These are phyloP conservation scores for Naja naja DNA, from an alignment of 2,113 vertebrate genomes.

Conservation along the genomic window DNA sequence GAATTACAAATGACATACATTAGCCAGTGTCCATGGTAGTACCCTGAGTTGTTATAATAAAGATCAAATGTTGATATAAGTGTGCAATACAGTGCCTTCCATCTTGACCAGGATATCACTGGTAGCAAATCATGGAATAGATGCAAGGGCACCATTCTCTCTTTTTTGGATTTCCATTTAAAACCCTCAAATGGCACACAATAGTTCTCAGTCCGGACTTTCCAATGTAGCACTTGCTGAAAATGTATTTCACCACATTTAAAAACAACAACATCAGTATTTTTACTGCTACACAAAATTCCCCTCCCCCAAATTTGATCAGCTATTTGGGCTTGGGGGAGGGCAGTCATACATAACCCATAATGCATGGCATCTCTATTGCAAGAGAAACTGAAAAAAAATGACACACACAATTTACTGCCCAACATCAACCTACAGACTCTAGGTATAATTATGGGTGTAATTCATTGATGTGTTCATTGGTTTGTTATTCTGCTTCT, in stretches of 20 bases:
- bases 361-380: slow-evolving; percentile 22
- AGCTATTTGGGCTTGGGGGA: slow-evolving; percentile 40
- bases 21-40: background rate
- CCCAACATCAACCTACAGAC: slow-evolving; percentile 13
- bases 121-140: background rate
- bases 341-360: slow-evolving; percentile 7
- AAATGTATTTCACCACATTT: slow-evolving; percentile 14
- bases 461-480: slow-evolving; percentile 14
- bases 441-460: background rate
- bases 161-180: background rate
- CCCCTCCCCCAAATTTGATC: slow-evolving; percentile 23
- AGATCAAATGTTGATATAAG: background rate
- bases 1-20: background rate
- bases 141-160: background rate
- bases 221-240: background rate
- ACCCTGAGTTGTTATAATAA: background rate
- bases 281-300: background rate
- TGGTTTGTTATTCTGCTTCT: background rate
- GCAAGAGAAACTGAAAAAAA: slow-evolving; percentile 13
- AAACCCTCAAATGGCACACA: background rate
- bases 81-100: background rate
- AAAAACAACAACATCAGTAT: background rate
- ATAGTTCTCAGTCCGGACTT: background rate
- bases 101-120: background rate
- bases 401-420: background rate